Evolutionary conservation across 2,888 invertebrate species (phyloP), one percentile per base, ranked within the genome.

Genomic region (Caenorhabditis japonica): DNA sequence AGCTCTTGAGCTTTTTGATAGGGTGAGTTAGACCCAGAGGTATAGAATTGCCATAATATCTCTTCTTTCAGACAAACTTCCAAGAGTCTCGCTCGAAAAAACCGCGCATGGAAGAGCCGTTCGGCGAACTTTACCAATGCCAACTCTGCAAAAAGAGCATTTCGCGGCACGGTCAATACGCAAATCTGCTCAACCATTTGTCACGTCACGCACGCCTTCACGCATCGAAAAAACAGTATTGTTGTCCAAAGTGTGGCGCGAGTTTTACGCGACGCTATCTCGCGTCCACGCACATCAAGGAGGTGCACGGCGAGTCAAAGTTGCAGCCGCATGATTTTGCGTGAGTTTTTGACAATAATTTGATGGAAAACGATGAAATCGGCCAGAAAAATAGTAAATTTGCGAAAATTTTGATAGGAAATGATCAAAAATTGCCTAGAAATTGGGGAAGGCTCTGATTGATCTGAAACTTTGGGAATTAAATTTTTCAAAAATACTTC

Each of bases 221-320:
- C 52, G 78, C 78, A 15, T 71, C 74, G 2, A 76, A 74, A 36
- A 76, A 76, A 33, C 78, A 78, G 44, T 77, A 75, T 25, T 70
- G 69, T 38, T 78, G 78, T 52, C 70, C 78, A 3, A 34, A 59
- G 13, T 78, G 78, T 27, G 47, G 60, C n/a, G 61, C 70, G 1
- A 71, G 66, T 17, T 76, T 68, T 41, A 76, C 74, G 1, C 62
- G 78, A 4, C 44, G 71, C 15, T 75, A 78, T 44, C 38, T 76
- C 15, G 75, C 66, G 7, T 61, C 69, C n/a, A 53, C 70, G 12
- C 75, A 75, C 47, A 70, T 75, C 12, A 70, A 70, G 27, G 75
- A 75, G 12, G 51, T 43, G 27, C 75, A 75, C 43, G 36, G 51
- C 2, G 64, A 62, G 27, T 4, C 46, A 12, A 60, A 59, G 13